Base-by-base conservation (phyloP, 1,140 invertebrate genomes). In the Drosophila insularis region DNA sequence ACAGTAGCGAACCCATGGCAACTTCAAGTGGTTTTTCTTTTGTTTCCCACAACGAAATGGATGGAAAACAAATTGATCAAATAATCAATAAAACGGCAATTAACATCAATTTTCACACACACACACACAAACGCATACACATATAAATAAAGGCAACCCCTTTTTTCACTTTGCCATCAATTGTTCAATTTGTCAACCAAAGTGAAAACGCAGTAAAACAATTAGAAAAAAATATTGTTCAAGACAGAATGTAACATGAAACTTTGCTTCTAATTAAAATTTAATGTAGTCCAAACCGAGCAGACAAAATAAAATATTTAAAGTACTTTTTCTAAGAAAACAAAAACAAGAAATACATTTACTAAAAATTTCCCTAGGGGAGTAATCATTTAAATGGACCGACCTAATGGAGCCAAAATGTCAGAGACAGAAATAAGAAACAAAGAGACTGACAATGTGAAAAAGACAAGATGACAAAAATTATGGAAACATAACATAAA, bases 41-140 rank as follows among this genome's bases (percentile, higher is more conserved):
- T 40, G 39, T 14, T 50, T 63, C 13, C 7, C 17, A 8, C 58
- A 76, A 68, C 50, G 68, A 31, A 60, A 72, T 31, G 32, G 13
- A 27, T 8, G 43, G 43, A 50, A 50, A 50, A 21, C 37, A 13
- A 69, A 50, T 63, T 65, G 63, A 76, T 82, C 68, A 64, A 58
- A 54, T 67, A 81, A 81, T 81, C 79, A 77, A 84, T 80, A 80
- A 85, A 76, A 80, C 53, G 50, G 32, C 76, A 80, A 84, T 69
- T 80, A 80, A 53, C 68, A 80, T 73, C 67, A 55, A 74, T 78
- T 81, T 81, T 81, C 79, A 81, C 78, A 81, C 79, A 66, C 63
- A 39, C 17, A 14, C 54, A 55, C 23, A 55, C 78, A 81, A 78
- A 66, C 63, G 35, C 17, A 14, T 27, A 55, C 23, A 55, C 13